Conservation (phyloP, 1,140 invertebrate genomes). For the Calycopis cecrops region DNA sequence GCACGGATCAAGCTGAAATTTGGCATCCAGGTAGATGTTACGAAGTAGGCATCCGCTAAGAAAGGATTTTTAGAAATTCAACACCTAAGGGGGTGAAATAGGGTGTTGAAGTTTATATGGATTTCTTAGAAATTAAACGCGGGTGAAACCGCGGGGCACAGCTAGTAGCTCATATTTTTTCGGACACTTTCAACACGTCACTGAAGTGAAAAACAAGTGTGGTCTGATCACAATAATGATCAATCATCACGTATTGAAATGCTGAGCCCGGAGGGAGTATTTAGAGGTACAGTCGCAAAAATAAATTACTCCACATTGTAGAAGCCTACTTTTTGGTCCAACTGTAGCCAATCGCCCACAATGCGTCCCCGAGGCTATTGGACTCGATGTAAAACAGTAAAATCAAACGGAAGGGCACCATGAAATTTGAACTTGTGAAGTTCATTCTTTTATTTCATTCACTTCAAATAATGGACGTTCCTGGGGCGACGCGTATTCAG, state of each 20-base stretch:
- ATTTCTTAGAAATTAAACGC: too few relatives aligned
- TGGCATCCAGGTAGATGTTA: too few relatives aligned
- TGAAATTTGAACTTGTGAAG: constrained; percentile 1
- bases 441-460: background rate
- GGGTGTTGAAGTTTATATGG: too few relatives aligned
- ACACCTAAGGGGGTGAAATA: too few relatives aligned
- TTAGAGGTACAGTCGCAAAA: constrained; percentile 1
- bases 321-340: background rate
- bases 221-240: constrained; percentile 1
- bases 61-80: too few relatives aligned
- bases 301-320: background rate
- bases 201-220: background rate
- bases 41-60: too few relatives aligned
- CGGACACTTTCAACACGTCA: too few relatives aligned
- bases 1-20: too few relatives aligned
- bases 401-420: background rate
- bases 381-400: background rate
- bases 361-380: background rate
- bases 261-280: background rate
- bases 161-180: too few relatives aligned
- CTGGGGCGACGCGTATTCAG: too few relatives aligned
- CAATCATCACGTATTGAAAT: constrained; percentile 1
- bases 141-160: too few relatives aligned
- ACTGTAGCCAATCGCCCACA: background rate
- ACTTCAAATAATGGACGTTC: too few relatives aligned